Evolutionary conservation across 2,888 invertebrate species (phyloP).

Genomic region (Tortrix viridana): DNA sequence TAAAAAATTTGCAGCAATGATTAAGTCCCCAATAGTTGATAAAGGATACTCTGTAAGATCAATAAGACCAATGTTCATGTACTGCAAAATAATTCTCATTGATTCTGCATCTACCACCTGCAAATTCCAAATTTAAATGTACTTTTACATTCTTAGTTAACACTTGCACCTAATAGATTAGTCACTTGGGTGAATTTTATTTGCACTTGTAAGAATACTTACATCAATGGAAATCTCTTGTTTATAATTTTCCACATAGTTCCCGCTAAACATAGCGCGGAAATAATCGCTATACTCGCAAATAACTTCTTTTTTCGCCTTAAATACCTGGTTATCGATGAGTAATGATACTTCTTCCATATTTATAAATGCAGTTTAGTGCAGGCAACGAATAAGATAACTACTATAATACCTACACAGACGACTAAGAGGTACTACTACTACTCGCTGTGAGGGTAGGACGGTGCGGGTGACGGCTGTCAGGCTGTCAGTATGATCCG

Average conservation of each 20-base stretch:
- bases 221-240: slow-evolving; percentile 69
- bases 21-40: slow-evolving; percentile 57
- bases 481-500: too few relatives aligned
- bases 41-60: slow-evolving; percentile 63
- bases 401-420: too few relatives aligned
- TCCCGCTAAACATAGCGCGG: slow-evolving; percentile 77
- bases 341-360: slow-evolving; percentile 57
- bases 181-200: neutral
- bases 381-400: neutral
- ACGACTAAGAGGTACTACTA: too few relatives aligned
- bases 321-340: slow-evolving; percentile 61
- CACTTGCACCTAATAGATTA: neutral
- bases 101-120: slow-evolving; percentile 70
- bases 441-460: too few relatives aligned
- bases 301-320: slow-evolving; percentile 60
- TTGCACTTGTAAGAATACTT: slow-evolving; percentile 44
- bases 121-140: slow-evolving; percentile 39
- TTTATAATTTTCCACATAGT: slow-evolving; percentile 67
- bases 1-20: slow-evolving; percentile 67
- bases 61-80: slow-evolving; percentile 67
- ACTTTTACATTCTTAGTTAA: neutral
- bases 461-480: too few relatives aligned
- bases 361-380: slow-evolving; percentile 38
- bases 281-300: slow-evolving; percentile 76
- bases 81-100: slow-evolving; percentile 65